Evolutionary conservation across 2,113 vertebrate genomes (phyloP).

Genomic region (Drymodes brunneopygia): DNA sequence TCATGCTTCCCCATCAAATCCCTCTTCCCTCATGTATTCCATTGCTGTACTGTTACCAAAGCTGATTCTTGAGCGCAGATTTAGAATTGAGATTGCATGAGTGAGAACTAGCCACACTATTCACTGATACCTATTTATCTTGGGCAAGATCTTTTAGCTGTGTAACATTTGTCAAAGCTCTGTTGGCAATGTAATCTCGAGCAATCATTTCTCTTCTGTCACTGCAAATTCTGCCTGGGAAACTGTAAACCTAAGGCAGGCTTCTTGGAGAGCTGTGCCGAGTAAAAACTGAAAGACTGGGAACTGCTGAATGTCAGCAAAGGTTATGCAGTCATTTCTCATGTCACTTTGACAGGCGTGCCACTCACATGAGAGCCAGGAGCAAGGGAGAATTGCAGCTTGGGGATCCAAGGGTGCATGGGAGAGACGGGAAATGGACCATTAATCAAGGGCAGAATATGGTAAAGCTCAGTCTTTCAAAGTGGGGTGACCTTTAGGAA

Average conservation of each 20-base stretch:
- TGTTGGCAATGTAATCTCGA: slow-evolving; percentile 37
- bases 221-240: slow-evolving; percentile 13
- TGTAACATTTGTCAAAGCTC: slow-evolving; percentile 35
- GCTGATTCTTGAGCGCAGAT: neutral
- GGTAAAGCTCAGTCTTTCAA: neutral
- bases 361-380: neutral
- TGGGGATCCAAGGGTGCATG: neutral
- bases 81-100: neutral
- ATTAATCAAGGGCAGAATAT: neutral
- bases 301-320: neutral
- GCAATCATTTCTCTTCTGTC: slow-evolving; percentile 47
- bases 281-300: neutral
- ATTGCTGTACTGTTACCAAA: neutral
- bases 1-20: neutral
- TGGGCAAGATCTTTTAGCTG: slow-evolving; percentile 2
- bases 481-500: neutral
- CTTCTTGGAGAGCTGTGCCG: neutral
- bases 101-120: neutral
- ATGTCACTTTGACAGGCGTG: neutral
- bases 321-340: slow-evolving; percentile 25
- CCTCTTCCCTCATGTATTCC: neutral
- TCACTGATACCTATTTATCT: slow-evolving; percentile 27
- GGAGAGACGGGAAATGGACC: neutral
- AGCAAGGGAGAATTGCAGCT: neutral
- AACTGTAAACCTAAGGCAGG: slow-evolving; percentile 2